These are phyloP conservation scores for Fringilla coelebs DNA, from an alignment of 2,797 vertebrate genomes.

Conservation along the genomic window DNA sequence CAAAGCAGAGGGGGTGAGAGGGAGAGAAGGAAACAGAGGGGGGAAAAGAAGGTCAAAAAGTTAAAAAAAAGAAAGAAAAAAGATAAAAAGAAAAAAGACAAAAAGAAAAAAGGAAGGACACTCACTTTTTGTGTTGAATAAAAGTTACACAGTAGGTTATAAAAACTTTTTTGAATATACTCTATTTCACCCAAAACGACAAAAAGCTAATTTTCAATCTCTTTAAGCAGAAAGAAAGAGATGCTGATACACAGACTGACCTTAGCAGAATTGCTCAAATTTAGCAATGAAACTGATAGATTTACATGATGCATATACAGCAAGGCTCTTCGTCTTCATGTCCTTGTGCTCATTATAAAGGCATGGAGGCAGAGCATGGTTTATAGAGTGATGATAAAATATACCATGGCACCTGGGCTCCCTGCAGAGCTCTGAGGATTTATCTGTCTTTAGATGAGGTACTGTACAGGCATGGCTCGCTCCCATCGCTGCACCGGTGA, in stretches of 20 bases:
- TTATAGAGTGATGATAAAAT: conserved; percentile 72
- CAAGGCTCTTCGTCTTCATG: conserved; percentile 45
- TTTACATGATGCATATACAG: conserved; percentile 67
- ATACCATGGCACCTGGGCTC: conserved; percentile 61
- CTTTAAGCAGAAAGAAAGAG: neutral
- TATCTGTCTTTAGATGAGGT: conserved; percentile 65
- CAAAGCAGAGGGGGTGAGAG: neutral
- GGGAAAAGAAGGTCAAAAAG: neutral
- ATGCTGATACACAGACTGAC: neutral
- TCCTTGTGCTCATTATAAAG: conserved; percentile 70
- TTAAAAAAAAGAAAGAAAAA: neutral
- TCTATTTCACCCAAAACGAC: neutral
- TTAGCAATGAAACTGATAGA: conserved; percentile 66
- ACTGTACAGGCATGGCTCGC: neutral
- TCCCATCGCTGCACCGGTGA: neutral
- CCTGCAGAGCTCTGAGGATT: conserved; percentile 66
- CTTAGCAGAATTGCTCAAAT: conserved; percentile 59
- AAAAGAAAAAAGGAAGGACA: neutral
- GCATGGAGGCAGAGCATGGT: conserved; percentile 55
- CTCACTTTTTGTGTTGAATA: neutral
- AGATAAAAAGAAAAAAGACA: neutral
- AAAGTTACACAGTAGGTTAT: neutral
- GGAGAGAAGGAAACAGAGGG: neutral
- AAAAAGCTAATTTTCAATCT: conserved; percentile 5
- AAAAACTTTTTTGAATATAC: conserved; percentile 10